Percentiles rank a stretch among this genome's conserved stretches.
Conservation (phyloP, 2,797 vertebrate genomes). For the Telmatherina bonti region DNA sequence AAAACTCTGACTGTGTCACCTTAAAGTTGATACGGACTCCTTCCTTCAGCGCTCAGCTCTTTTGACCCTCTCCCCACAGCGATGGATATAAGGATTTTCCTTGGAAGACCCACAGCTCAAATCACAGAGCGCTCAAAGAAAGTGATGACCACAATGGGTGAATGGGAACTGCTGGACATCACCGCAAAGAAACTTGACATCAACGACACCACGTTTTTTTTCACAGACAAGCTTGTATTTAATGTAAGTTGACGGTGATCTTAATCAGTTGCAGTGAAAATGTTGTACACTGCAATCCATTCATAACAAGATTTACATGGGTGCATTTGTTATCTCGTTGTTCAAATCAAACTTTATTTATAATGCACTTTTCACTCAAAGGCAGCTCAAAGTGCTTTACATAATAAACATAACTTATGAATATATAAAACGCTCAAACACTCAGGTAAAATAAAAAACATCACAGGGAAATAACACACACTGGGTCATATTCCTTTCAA, state of each 20-base stretch:
- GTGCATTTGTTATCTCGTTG: neutral
- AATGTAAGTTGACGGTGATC: slow-evolving; percentile 50
- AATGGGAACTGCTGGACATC: slow-evolving; percentile 83
- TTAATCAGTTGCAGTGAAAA: neutral
- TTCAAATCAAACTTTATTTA: too few species aligned
- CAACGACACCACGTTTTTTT: fast-evolving
- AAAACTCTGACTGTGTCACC: neutral
- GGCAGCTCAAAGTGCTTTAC: too few species aligned
- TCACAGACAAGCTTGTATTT: slow-evolving; percentile 54
- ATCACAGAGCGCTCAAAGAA: slow-evolving; percentile 58
- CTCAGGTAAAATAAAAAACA: too few species aligned
- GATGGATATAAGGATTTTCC: slow-evolving; percentile 59
- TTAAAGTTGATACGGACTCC: neutral
- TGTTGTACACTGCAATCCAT: neutral
- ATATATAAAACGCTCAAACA: too few species aligned
- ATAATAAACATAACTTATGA: too few species aligned
- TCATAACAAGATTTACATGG: neutral
- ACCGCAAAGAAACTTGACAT: neutral
- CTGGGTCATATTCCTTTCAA: too few species aligned
- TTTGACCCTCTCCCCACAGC: slow-evolving; percentile 51
- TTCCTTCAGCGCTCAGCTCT: neutral
- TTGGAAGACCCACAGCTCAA: slow-evolving; percentile 16
- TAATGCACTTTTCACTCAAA: too few species aligned
- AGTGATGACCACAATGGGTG: slow-evolving; percentile 77
- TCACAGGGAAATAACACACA: too few species aligned